phyloP scores from a whole-genome alignment of 2,113 vertebrate genomes.

The Zapornia atra region DNA sequence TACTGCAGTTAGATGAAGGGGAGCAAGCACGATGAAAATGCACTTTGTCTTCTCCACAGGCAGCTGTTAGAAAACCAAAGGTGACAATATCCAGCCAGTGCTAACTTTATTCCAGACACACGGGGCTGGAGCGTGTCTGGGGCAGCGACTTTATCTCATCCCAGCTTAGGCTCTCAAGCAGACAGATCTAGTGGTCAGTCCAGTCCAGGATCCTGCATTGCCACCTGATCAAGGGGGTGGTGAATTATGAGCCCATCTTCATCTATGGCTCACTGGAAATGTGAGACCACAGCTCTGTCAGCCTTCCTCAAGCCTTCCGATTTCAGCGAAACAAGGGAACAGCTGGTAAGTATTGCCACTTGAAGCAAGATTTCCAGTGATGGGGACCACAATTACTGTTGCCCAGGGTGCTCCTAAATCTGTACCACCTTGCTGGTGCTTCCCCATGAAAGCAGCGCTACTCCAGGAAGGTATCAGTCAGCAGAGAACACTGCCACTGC shows the following conservation, averaged over 20 bases:
- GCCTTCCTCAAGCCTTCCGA: not conserved
- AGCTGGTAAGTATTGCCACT: not conserved
- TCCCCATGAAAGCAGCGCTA: rapidly evolving
- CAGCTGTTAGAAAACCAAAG: not conserved
- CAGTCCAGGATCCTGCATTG: not conserved
- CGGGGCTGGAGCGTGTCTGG: not conserved
- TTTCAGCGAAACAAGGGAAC: not conserved
- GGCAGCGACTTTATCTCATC: not conserved
- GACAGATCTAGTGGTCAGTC: not conserved
- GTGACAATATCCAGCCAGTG: not conserved
- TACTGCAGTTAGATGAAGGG: not conserved
- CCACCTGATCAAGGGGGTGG: rapidly evolving
- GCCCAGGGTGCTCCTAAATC: not conserved
- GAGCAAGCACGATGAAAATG: not conserved
- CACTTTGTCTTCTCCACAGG: not conserved
- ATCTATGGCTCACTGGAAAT: not conserved
- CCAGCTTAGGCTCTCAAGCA: not conserved
- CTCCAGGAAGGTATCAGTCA: not conserved
- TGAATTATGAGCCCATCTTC: not conserved
- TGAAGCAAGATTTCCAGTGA: not conserved
- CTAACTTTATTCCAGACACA: not conserved
- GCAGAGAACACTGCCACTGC: not conserved
- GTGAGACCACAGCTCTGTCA: not conserved
- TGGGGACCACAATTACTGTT: rapidly evolving
- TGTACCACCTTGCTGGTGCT: not conserved